These are phyloP conservation scores for Poecilus cupreus DNA, from an alignment of 2,888 invertebrate genomes.

Conservation along the genomic window DNA sequence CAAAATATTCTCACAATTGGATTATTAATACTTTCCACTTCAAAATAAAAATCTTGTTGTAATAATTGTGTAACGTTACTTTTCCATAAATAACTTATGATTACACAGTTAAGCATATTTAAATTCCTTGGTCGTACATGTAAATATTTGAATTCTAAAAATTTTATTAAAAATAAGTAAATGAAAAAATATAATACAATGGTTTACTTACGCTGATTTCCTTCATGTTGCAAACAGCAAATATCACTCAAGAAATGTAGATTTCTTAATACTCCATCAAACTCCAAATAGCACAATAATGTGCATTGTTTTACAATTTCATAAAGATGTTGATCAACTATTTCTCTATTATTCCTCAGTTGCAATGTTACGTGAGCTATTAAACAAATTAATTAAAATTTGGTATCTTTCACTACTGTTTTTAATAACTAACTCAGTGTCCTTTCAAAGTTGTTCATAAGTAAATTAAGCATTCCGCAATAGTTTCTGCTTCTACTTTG, in stretches of 20 bases:
- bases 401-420: not conserved
- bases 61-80: conserved; percentile 68
- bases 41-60: conserved; percentile 69
- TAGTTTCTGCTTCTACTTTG: conserved; percentile 73
- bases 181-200: conserved; percentile 8
- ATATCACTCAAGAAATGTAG: conserved; percentile 70
- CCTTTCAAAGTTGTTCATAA: conserved; percentile 71
- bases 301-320: conserved; percentile 71
- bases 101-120: conserved; percentile 67
- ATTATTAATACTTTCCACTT: conserved; percentile 65
- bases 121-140: conserved; percentile 70
- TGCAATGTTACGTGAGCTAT: conserved; percentile 69
- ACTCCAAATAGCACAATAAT: conserved; percentile 71
- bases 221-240: conserved; percentile 39
- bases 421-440: conserved; percentile 70
- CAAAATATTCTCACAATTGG: conserved; percentile 45
- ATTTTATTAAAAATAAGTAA: not conserved
- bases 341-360: conserved; percentile 72
- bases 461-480: conserved; percentile 70
- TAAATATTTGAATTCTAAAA: conserved; percentile 64
- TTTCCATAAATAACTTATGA: conserved; percentile 68
- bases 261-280: conserved; percentile 72
- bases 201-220: not conserved
- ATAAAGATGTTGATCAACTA: conserved; percentile 72
- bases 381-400: not conserved